Percentiles rank a stretch among this genome's conserved stretches.
These are phyloP conservation scores for Exephanes ischioxanthus DNA, from an alignment of 2,888 invertebrate species.

Conservation along the genomic window DNA sequence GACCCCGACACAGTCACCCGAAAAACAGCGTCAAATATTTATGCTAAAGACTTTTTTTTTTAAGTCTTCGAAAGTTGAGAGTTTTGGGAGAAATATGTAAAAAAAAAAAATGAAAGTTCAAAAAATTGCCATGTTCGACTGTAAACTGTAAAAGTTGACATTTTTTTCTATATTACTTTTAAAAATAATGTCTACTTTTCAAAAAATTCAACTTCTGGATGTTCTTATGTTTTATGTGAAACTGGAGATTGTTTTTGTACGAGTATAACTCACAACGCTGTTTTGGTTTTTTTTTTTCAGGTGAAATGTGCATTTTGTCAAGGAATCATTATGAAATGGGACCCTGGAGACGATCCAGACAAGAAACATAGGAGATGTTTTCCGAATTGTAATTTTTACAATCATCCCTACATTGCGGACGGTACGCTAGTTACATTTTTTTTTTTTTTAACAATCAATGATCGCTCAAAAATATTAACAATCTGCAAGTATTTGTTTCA, in stretches of 20 bases:
- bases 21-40: too few species aligned
- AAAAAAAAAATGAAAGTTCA: neutral
- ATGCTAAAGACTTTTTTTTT: too few species aligned
- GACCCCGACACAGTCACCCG: too few species aligned
- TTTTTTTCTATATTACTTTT: neutral
- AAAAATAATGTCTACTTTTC: neutral
- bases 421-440: slow-evolving; percentile 61
- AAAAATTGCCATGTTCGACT: neutral
- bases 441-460: neutral
- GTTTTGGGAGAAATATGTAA: too few species aligned
- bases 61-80: too few species aligned
- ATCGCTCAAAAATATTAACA: neutral
- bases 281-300: slow-evolving; percentile 76
- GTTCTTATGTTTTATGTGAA: neutral
- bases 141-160: neutral
- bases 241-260: neutral
- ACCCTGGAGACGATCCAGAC: slow-evolving; percentile 89
- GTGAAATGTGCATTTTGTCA: slow-evolving; percentile 94
- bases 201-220: neutral
- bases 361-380: slow-evolving; percentile 89
- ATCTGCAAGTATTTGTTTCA: neutral
- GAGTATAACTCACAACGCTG: neutral
- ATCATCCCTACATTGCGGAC: slow-evolving; percentile 73
- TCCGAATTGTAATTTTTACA: slow-evolving; percentile 87
- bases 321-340: slow-evolving; percentile 88